Evolutionary conservation across 1,140 invertebrate genomes (phyloP).

Genomic region (Aporrectodea caliginosa): DNA sequence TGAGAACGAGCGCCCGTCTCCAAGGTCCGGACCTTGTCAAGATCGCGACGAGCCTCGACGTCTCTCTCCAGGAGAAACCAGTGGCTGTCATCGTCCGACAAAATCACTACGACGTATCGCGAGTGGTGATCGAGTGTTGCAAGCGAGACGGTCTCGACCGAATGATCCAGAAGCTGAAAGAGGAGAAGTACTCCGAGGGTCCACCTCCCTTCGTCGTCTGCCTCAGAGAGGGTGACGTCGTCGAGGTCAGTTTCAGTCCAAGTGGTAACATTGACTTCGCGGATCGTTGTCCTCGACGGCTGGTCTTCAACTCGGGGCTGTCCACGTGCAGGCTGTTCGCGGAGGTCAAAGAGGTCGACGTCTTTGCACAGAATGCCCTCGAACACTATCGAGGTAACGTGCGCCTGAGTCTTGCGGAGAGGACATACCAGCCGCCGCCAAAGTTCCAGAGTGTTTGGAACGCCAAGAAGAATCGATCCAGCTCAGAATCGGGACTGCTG

Average conservation of each 20-base stretch:
- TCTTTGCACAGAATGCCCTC: background rate
- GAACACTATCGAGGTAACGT: background rate
- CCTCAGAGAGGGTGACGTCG: background rate
- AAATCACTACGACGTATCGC: background rate
- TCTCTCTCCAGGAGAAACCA: background rate
- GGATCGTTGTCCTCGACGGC: background rate
- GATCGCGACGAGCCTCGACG: background rate
- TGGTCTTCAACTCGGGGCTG: background rate
- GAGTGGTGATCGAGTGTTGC: background rate
- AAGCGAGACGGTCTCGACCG: background rate
- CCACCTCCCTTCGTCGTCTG: background rate
- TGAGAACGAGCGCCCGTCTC: background rate
- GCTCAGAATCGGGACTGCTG: too few relatives aligned
- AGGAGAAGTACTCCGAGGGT: background rate
- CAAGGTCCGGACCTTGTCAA: background rate
- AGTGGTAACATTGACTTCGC: background rate
- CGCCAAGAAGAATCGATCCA: too few relatives aligned
- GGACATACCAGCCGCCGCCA: background rate
- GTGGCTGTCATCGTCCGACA: background rate
- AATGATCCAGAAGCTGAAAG: background rate
- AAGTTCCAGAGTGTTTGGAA: too few relatives aligned
- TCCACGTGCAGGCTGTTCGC: background rate
- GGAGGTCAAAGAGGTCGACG: background rate
- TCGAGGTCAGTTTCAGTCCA: background rate
- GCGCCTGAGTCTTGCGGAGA: background rate